phyloP scores from a whole-genome alignment of 2,888 invertebrate genomes.

The Lepidonotus clava region DNA sequence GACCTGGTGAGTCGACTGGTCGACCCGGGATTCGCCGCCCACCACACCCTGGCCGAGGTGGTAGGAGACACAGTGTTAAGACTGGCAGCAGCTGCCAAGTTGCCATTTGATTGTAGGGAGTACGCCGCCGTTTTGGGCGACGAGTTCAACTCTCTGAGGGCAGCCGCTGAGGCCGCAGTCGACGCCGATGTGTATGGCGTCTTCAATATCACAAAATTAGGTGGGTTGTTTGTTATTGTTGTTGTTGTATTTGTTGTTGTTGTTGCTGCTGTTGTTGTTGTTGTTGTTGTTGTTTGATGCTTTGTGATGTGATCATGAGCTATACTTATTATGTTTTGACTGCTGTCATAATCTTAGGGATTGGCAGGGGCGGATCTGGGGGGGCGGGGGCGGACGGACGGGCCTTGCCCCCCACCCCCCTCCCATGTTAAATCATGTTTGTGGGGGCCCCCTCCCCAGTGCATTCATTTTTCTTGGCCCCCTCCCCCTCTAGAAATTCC shows the following conservation, averaged over 20 bases:
- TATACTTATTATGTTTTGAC: not conserved
- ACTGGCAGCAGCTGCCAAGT: slow-evolving; percentile 71
- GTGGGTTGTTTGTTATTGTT: not conserved
- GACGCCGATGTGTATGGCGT: not conserved
- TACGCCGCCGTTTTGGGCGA: slow-evolving; percentile 53
- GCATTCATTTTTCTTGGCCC: too few relatives aligned
- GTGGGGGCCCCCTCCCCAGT: too few relatives aligned
- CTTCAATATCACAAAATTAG: slow-evolving; percentile 21
- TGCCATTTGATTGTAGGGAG: slow-evolving; percentile 73
- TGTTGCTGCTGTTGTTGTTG: not conserved
- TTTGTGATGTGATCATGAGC: not conserved
- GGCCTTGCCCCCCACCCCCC: too few relatives aligned
- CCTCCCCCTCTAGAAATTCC: too few relatives aligned
- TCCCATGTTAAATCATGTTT: too few relatives aligned
- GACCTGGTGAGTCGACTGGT: slow-evolving; percentile 76
- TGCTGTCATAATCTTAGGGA: too few relatives aligned
- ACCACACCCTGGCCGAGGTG: slow-evolving; percentile 71
- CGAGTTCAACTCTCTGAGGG: slow-evolving; percentile 58
- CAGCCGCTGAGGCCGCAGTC: not conserved
- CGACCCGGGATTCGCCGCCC: slow-evolving; percentile 77
- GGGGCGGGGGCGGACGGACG: too few relatives aligned
- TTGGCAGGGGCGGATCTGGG: too few relatives aligned
- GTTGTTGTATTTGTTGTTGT: too few relatives aligned
- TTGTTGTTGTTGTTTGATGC: not conserved
- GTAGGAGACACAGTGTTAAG: slow-evolving; percentile 72